phyloP scores from a whole-genome alignment of 2,113 vertebrate genomes.

The Psittacara wagleri region DNA sequence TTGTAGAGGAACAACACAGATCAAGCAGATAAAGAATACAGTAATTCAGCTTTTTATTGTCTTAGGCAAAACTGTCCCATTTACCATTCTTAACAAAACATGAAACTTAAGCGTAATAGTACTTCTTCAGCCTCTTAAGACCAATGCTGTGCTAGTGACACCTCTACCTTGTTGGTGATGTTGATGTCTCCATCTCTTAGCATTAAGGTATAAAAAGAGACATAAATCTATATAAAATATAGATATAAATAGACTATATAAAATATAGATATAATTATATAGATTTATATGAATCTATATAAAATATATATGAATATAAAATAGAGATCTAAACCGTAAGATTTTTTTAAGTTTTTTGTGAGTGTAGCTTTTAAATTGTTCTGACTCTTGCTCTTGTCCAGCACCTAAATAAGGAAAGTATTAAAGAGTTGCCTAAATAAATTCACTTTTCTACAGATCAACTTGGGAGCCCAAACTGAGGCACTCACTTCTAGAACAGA shows the following conservation, averaged over 20 bases:
- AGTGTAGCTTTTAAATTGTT: background rate
- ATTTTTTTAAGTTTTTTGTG: no score
- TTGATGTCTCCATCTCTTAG: background rate
- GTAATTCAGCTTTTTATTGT: background rate
- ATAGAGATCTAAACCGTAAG: background rate
- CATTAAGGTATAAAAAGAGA: background rate
- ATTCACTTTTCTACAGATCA: background rate
- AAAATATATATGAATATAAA: background rate
- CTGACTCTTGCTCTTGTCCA: background rate
- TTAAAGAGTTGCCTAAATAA: background rate
- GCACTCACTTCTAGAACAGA: background rate
- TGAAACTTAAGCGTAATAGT: background rate
- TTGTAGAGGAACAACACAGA: background rate
- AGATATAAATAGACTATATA: background rate
- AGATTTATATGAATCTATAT: no score
- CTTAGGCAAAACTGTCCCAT: background rate
- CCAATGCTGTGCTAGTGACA: background rate
- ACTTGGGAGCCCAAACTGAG: background rate
- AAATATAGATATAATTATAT: no score
- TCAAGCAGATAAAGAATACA: background rate
- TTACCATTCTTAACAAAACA: background rate
- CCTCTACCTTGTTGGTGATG: background rate
- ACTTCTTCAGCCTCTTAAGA: background rate
- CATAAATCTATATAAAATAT: no score
- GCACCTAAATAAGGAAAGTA: background rate